These are phyloP conservation scores for Girardinus metallicus DNA, from an alignment of 2,797 vertebrate species.

Conservation along the genomic window DNA sequence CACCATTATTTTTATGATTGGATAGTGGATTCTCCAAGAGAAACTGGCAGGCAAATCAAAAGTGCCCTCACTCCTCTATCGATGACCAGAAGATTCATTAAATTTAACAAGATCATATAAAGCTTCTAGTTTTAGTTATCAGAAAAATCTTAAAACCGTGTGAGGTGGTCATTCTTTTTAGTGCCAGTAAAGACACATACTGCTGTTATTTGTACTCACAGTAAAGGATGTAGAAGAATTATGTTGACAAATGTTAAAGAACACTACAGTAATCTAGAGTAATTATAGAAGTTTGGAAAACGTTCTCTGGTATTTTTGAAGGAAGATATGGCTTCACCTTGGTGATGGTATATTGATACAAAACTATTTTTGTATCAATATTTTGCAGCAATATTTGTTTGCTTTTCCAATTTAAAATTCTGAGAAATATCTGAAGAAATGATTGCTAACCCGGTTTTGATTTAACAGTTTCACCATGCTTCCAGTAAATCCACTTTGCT, in stretches of 20 bases:
- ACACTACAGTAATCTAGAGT: neutral
- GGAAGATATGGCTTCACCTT: neutral
- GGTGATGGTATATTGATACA: no score
- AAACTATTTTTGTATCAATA: no score
- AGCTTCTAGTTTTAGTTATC: neutral
- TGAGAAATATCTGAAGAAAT: neutral
- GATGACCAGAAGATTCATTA: neutral
- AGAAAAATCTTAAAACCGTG: neutral
- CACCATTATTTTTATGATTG: neutral
- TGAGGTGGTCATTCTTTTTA: neutral
- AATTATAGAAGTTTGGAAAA: neutral
- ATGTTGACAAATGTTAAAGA: neutral
- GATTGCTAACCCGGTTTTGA: neutral
- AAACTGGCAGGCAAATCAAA: neutral
- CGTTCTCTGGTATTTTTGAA: neutral
- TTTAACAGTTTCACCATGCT: neutral
- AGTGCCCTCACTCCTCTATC: neutral
- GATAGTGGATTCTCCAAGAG: neutral
- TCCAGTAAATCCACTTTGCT: neutral
- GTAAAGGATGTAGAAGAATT: neutral
- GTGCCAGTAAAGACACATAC: neutral
- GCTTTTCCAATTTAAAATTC: neutral
- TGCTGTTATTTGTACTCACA: neutral
- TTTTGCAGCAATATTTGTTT: neutral
- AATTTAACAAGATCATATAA: neutral